Base-by-base conservation (phyloP, 2,888 invertebrate species). In the Cataglyphis altisquamis region DNA sequence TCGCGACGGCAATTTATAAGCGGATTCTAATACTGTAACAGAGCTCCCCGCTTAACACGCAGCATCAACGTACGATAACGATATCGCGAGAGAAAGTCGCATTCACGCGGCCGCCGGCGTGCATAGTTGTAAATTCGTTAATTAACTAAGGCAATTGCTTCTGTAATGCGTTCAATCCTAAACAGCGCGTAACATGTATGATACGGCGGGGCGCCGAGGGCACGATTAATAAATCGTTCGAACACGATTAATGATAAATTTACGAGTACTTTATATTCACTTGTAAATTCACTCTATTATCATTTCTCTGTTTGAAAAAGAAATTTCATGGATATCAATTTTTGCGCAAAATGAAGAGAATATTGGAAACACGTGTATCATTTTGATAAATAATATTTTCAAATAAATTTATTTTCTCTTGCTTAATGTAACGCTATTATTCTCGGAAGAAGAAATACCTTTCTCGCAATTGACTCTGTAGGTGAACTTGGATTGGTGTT, bases 121-220 rank as follows among this genome's bases (percentile, higher is more conserved):
- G 12, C 72, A 80, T 57, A 45, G 89, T 92, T 93, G 94, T 93
- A 93, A 94, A 94, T 94, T 94, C 91, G 94, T 93, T 94, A 94
- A 94, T 94, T 94, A 93, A 93, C 92, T 92, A 90, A 92, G 93
- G 92, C 93, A 93, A 94, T 94, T 94, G 93, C 93, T 91, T 90
- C 90, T 89, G 88, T 89, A 90, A 91, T 90, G 87, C 89, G 81
- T 88, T 86, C 90, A 64, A 75, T 78, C n/a, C 70, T 52, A 82
- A 78, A 82, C 73, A 82, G 83, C 72, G 45, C 36, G 77, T 32
- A 86, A 82, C 84, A 81, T 78, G 85, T 78, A 64, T 84, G 87
- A 83, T 83, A 82, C 66, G 68, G 63, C 62, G 62, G 21, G 62
- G 21, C 63, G 15, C 4, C 55, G 39, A 39, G 12, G 29, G 60